Base-by-base conservation (phyloP, 2,113 vertebrate genomes). In the Labeo catla region DNA sequence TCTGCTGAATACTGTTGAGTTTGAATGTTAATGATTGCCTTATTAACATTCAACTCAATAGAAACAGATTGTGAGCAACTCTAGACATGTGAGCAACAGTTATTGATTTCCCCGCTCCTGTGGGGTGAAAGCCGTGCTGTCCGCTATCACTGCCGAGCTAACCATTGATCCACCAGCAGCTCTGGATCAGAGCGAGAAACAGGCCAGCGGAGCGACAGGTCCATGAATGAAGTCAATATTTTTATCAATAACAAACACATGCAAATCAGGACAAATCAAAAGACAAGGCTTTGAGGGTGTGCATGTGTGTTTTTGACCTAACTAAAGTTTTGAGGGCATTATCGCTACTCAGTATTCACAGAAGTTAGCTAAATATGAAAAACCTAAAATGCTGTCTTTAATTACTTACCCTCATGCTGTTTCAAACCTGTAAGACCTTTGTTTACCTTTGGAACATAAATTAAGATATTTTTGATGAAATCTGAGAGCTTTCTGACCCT, bases 71-170 rank as follows among this genome's bases (percentile, higher is more conserved):
- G 39, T 39, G 39, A 90, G 84, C 91, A 86, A 86, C 76, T 15
- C 23, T 54, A 68, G 63, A 79, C 57, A n/a, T 87, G 72, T 88
- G 86, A 93, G 89, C 92, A 92, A 92, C 90, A 76, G 83, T 47
- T 83, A 93, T 91, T 87, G 91, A 94, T 93, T 89, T 86, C 85
- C 84, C 84, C 66, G 81, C 49, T 82, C 57, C 49, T 15, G 73
- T 87, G 88, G 86, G 83, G 72, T 88, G 76, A 87, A 88, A 84
- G 74, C 76, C 77, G 84, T 57, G 47, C 88, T 83, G 52, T 36
- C 82, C 84, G 85, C 91, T 89, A 93, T 91, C 70, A 21, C 39
- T 68, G 88, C 87, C 83, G 87, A 90, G 90, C 91, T 90, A 92
- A 89, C 81, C 81, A 92, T 91, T 90, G 89, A 92, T 93, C 77